phyloP scores from a whole-genome alignment of 2,888 invertebrate species.

The Panzeria rudis region DNA sequence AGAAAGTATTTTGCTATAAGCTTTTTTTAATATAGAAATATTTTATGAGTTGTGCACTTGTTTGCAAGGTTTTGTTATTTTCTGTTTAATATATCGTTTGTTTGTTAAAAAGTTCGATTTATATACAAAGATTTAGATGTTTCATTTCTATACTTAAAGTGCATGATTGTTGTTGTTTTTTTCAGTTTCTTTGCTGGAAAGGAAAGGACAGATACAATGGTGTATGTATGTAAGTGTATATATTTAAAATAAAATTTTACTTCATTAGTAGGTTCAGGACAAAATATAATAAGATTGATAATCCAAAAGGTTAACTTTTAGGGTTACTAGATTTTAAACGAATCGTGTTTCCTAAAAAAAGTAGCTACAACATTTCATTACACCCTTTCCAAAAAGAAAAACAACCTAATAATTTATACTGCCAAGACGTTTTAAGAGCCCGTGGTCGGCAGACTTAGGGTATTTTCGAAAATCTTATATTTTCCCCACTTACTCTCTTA shows the following conservation, averaged over 20 bases:
- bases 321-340: not conserved
- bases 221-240: constrained; percentile 1
- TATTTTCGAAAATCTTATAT: too few relatives aligned
- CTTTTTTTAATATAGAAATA: constrained; percentile 32
- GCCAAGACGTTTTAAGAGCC: constrained; percentile 11
- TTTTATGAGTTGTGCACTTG: constrained; percentile 64
- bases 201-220: not conserved
- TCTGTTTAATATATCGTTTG: constrained; percentile 28
- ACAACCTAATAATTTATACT: constrained; percentile 3
- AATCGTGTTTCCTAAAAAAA: not conserved
- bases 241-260: not conserved
- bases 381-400: not conserved
- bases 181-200: constrained; percentile 6
- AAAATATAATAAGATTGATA: not conserved
- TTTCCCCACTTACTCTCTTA: too few relatives aligned
- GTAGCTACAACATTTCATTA: constrained; percentile 1
- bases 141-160: constrained; percentile 54
- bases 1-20: constrained; percentile 21
- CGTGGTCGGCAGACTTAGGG: too few relatives aligned
- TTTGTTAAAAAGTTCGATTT: constrained; percentile 60
- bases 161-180: constrained; percentile 39
- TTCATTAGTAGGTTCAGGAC: not conserved
- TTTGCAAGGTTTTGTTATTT: constrained; percentile 62
- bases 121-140: constrained; percentile 61
- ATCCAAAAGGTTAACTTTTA: not conserved